A percentile compares a stretch with the other conserved stretches of the same genome.
Evolutionary conservation across 2,888 invertebrate genomes (phyloP).

Genomic region (Dicranocentrus wangi): DNA sequence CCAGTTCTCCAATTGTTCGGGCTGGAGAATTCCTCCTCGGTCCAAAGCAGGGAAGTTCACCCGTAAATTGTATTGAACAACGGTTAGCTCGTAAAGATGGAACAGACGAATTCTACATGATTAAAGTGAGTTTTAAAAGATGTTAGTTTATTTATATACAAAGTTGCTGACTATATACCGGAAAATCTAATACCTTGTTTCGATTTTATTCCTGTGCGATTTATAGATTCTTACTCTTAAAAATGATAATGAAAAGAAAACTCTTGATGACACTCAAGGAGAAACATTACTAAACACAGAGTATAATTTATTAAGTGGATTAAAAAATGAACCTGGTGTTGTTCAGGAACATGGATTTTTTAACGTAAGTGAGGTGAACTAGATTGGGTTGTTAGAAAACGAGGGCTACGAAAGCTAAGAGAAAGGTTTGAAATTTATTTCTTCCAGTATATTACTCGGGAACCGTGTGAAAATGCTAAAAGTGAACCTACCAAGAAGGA

Average conservation of each 20-base stretch:
- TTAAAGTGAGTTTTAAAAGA: constrained; percentile 79
- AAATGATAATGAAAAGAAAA: constrained; percentile 78
- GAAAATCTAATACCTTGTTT: background rate
- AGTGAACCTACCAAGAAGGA: constrained; percentile 78
- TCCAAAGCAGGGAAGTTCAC: constrained; percentile 82
- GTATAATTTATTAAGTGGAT: constrained; percentile 82
- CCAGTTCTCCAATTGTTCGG: constrained; percentile 20
- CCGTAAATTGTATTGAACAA: constrained; percentile 85
- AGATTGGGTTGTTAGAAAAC: too few relatives aligned
- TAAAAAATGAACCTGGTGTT: constrained; percentile 83
- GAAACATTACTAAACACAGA: constrained; percentile 87
- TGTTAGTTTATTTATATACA: background rate
- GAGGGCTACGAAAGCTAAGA: too few relatives aligned
- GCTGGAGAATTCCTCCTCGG: constrained; percentile 81
- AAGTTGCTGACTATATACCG: background rate
- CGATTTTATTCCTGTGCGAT: background rate
- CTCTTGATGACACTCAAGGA: constrained; percentile 84
- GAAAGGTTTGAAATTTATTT: constrained; percentile 5
- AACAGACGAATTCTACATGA: constrained; percentile 82
- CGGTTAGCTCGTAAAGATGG: constrained; percentile 83
- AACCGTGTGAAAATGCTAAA: constrained; percentile 77
- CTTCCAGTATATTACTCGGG: constrained; percentile 81
- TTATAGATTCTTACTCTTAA: constrained; percentile 73
- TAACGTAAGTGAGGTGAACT: constrained; percentile 77
- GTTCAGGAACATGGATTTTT: constrained; percentile 86